Evolutionary conservation across 2,888 invertebrate species (phyloP), one percentile per base, ranked within the genome.

Genomic region (Temnothorax rugatulus): DNA sequence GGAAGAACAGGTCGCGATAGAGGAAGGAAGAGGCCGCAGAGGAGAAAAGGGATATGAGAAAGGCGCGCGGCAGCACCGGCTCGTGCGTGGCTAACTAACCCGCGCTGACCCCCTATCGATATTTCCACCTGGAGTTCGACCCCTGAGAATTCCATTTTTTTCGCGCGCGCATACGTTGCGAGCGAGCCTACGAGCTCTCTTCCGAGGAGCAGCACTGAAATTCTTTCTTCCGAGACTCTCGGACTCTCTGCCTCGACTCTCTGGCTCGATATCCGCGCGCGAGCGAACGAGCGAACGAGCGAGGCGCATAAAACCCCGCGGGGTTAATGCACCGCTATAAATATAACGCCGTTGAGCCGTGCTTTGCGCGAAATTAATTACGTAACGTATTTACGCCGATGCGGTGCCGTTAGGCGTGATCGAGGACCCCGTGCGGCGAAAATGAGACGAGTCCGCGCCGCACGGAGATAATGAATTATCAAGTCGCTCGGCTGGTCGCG

Each of bases 51-150:
- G 79, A 52, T 54, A 83, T 83, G 41, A 77, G 74, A 66, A 74
- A 75, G 63, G 81, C 29, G 29, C 4, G 29, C 69, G 76, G 76
- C 76, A 84, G 87, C 83, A 73, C 21, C 47, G 68, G 54, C 84
- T 86, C 88, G 87, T 83, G 86, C 89, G 88, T 84, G 86, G 86
- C 89, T 89, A 89, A 90, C 90, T 90, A 90, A 90, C 90, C 90
- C 86, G 68, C 5, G 69, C 75, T 89, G 91, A 90, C 90, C 91
- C 85, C 86, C 92, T 91, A 91, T 91, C 89, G 90, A 92, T 92
- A 90, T 89, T 88, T 87, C 84, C 86, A 86, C 83, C 83, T 82
- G 86, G 86, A 87, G 87, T 89, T 89, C 90, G 91, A 89, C 89
- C 90, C 87, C 85, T 86, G 90, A 85, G 87, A 89, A 91, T 89